Evolutionary conservation across 2,888 invertebrate species (phyloP), one percentile per base, ranked within the genome.

Genomic region (Drosophila cracens): DNA sequence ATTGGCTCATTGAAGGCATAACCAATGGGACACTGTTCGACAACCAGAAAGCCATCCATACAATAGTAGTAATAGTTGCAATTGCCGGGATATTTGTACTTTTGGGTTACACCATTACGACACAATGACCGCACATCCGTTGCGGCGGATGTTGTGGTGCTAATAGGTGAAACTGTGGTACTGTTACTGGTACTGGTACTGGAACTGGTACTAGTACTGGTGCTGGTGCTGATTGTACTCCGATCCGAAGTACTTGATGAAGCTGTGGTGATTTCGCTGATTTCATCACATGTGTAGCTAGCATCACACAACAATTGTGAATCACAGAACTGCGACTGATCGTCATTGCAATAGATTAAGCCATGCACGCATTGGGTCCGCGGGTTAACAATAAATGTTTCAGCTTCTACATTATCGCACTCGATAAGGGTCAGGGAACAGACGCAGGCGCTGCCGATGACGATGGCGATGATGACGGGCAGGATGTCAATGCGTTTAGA

Each of bases 11-110:
- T 76, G 69, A 80, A 92, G 57, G 81, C 75, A 67, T 80, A 82
- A 10, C 87, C 90, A 25, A 88, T 75, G 18, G 92, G 92, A 67
- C 92, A 92, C 56, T 90, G 89, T 49, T 89, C 91, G 33, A 92
- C 82, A 7, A 91, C 61, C 31, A 90, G 77, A 66, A 70, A 84
- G 1, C 87, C 87, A 38, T 86, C 74, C 4, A 88, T 48, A 33
- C 87, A 88, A 63, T 81, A 70, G 25, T 75, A 88, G 54, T 80
- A 88, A 25, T 88, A 89, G 40, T 88, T 87, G 51, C 81, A 86
- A 29, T 88, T 89, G 6, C 68, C 66, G 13, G 88, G 81, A 66
- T 89, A 88, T 18, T 46, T 65, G 36, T 73, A 84, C 57, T 86
- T 81, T 6, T 56, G 34, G 46, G 78, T 87, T 6, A 87, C 65